These are phyloP conservation scores for Trichacis sp. DNA, from an alignment of 2,888 invertebrate genomes.

Conservation along the genomic window DNA sequence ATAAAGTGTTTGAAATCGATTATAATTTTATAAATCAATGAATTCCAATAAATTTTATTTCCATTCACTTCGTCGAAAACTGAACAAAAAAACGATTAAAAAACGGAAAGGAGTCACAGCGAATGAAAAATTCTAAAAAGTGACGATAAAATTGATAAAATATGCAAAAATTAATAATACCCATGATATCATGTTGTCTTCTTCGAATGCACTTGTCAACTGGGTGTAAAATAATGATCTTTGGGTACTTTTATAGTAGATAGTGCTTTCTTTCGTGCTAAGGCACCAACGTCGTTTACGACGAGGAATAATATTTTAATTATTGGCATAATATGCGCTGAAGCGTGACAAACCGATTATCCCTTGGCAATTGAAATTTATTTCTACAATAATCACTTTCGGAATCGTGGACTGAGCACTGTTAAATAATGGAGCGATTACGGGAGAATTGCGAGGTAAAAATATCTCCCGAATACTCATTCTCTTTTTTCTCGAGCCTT, in stretches of 20 bases:
- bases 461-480: conserved; percentile 2
- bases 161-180: too few species aligned
- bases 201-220: conserved; percentile 53
- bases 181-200: conserved; percentile 56
- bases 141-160: too few species aligned
- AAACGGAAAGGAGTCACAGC: too few species aligned
- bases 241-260: conserved; percentile 60
- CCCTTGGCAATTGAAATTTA: conserved; percentile 4
- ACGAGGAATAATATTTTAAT: conserved; percentile 60
- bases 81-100: too few species aligned
- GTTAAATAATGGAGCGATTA: conserved; percentile 10
- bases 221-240: conserved; percentile 49
- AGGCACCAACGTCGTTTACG: conserved; percentile 60
- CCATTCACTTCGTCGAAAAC: too few species aligned
- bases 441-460: conserved; percentile 8
- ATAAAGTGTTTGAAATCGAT: too few species aligned
- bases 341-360: conserved; percentile 47
- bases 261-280: conserved; percentile 56
- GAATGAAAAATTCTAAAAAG: too few species aligned
- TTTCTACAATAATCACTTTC: conserved; percentile 16
- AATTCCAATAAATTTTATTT: too few species aligned
- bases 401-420: conserved; percentile 16
- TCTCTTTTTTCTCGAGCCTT: conserved; percentile 13
- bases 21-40: too few species aligned
- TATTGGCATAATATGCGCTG: conserved; percentile 57